phyloP scores from a whole-genome alignment of 2,113 vertebrate species.

The Erythrocercus mccallii region DNA sequence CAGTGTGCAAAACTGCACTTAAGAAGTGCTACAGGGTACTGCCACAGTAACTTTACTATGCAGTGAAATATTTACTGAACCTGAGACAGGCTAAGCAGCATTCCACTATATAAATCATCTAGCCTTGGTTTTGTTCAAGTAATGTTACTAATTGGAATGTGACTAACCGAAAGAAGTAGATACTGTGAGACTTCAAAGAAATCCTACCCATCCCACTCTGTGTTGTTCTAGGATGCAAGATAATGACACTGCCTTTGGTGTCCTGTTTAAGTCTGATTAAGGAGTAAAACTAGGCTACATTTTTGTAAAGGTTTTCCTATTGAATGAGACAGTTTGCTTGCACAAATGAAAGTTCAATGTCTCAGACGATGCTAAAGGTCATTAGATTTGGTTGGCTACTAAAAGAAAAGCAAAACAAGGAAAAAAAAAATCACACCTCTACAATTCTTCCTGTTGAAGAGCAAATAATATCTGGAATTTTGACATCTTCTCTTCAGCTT shows the following conservation, averaged over 20 bases:
- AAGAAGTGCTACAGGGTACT: background rate
- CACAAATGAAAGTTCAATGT: fast-evolving
- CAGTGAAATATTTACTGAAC: background rate
- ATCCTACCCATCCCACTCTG: background rate
- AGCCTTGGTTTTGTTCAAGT: background rate
- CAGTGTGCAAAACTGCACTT: background rate
- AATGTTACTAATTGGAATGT: background rate
- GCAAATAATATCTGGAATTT: background rate
- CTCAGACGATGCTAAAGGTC: background rate
- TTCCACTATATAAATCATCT: background rate
- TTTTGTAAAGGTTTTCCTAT: background rate
- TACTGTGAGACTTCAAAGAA: background rate
- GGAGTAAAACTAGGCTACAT: background rate
- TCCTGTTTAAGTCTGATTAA: background rate
- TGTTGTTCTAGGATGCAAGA: background rate
- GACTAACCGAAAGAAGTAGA: background rate
- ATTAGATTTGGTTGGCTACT: background rate
- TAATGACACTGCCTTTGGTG: background rate
- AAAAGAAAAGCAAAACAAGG: background rate
- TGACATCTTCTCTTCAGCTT: background rate
- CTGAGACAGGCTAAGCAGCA: background rate
- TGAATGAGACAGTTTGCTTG: background rate
- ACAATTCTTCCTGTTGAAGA: background rate
- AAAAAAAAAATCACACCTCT: background rate
- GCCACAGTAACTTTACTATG: background rate